Percentiles rank a stretch among this genome's conserved stretches.
Evolutionary conservation across 2,797 vertebrate species (phyloP).

Genomic region (Chrysocyon brachyurus): DNA sequence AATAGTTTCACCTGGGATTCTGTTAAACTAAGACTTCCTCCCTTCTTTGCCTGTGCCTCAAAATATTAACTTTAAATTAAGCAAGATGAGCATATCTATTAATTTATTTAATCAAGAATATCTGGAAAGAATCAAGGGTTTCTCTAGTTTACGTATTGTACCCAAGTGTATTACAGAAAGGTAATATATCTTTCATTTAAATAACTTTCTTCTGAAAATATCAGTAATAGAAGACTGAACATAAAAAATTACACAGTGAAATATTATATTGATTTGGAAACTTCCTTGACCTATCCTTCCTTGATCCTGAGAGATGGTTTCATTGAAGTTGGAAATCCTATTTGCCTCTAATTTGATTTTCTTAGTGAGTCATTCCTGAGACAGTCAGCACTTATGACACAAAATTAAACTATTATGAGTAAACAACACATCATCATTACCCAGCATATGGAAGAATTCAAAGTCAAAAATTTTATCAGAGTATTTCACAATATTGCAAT

Average conservation of each 20-base stretch:
- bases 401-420: neutral
- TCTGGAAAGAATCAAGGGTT: neutral
- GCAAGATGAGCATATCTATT: neutral
- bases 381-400: neutral
- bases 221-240: neutral
- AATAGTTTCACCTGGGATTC: neutral
- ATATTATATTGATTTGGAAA: neutral
- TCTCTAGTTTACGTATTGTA: neutral
- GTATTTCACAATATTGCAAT: neutral
- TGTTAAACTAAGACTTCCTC: neutral
- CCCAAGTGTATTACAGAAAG: neutral
- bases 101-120: neutral
- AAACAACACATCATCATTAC: neutral
- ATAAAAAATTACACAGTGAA: neutral
- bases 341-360: neutral
- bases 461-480: neutral
- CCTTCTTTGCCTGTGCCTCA: neutral
- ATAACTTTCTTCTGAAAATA: neutral
- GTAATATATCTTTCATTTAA: neutral
- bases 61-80: conserved; percentile 23
- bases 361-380: neutral
- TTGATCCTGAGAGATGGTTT: neutral
- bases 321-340: neutral
- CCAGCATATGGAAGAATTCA: neutral
- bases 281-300: neutral